Base-by-base conservation (phyloP, 2,113 vertebrate genomes). In the Salvelinus sp. region DNA sequence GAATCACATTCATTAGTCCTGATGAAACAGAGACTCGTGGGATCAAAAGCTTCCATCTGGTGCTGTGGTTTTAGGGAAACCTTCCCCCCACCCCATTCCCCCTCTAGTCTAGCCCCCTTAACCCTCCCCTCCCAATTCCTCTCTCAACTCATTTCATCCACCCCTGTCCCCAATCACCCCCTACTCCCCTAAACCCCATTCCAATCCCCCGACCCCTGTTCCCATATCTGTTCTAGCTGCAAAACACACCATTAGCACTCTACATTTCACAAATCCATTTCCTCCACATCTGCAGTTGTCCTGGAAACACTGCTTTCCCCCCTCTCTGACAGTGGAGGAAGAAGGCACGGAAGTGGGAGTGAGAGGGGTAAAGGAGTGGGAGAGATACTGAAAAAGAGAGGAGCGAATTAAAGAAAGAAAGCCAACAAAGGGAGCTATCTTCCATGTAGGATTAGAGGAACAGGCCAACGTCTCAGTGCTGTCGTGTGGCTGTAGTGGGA, bases 301-400 rank as follows among this genome's bases (percentile, higher is more conserved):
- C 91, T 89, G 85, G 91, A 85, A 90, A 92, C 85, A 2, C 25
- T 79, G 82, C 86, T 82, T 82, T 84, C 7, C 7, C 86, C 88
- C 76, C 78, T 84, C 70, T 72, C 58, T 60, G 62, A 50, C 6
- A 27, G 58, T 50, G 54, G 70, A 77, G 74, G 16, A 27, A 10
- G 27, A 47, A 57, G 25, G 69, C 27, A 30, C 4, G 2, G 25
- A 14, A 10, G 23, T 65, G 76, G 6, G 27, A 28, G 54, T 3
- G 69, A 18, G 22, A 10, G 38, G 27, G 38, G 58, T 60, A 47
- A 64, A 77, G 70, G 18, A 28, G 13, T 20, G 47, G 44, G 30
- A 64, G 14, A 63, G 22, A 68, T 75, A 74, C 66, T 38, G n/a
- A 73, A n/a, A 16, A 33, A 73, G 22, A 54, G 30, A 23, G 23